Conservation (phyloP, 2,113 vertebrate species). For the Enhydra lutris region DNA sequence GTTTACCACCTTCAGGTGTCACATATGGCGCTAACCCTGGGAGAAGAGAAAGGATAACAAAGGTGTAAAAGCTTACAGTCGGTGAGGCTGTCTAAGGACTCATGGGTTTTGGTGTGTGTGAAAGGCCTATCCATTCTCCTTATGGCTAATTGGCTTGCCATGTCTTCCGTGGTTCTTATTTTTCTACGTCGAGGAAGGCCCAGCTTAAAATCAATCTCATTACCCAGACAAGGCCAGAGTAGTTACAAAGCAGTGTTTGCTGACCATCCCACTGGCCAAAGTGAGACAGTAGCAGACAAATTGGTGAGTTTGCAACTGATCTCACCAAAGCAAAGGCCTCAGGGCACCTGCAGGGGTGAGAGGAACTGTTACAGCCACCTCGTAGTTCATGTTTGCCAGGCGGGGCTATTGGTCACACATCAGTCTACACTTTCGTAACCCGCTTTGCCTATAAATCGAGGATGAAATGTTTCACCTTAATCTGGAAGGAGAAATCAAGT, state of each 20-base stretch:
- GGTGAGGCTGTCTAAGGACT: background rate
- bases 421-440: background rate
- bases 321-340: background rate
- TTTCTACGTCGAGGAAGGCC: background rate
- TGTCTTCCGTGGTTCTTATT: background rate
- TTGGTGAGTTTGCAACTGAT: background rate
- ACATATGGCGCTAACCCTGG: background rate
- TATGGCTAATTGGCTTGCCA: background rate
- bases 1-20: background rate
- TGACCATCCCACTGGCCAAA: background rate
- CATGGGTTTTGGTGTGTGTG: background rate
- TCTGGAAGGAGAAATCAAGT: conserved; percentile 63
- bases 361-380: background rate
- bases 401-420: background rate
- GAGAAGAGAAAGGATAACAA: background rate
- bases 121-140: background rate
- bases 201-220: background rate
- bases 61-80: background rate
- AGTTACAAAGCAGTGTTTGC: too few relatives aligned
- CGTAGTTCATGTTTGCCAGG: background rate
- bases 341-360: too few relatives aligned
- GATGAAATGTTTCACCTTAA: conserved; percentile 46
- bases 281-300: background rate
- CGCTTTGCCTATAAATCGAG: conserved; percentile 36
- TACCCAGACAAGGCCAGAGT: background rate